Conservation (phyloP, 2,113 vertebrate species). For the Machaerirhynchus nigripectus region DNA sequence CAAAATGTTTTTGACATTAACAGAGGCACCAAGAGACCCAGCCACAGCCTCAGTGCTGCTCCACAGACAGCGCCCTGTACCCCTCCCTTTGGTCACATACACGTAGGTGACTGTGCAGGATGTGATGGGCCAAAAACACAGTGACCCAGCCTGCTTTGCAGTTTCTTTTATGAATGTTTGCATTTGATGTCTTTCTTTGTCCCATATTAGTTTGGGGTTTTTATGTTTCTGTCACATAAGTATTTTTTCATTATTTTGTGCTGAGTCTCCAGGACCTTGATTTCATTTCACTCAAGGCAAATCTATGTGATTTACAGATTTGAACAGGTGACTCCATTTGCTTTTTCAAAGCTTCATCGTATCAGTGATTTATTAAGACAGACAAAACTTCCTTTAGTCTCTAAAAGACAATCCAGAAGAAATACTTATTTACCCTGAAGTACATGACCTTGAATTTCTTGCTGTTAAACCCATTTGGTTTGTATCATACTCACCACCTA, state of each 20-base stretch:
- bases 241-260: background rate
- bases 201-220: background rate
- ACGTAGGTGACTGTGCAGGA: accelerated
- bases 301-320: background rate
- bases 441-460: background rate
- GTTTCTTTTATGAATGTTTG: background rate
- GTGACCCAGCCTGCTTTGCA: background rate
- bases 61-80: too few relatives aligned
- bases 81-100: background rate
- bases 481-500: background rate
- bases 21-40: background rate
- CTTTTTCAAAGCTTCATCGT: background rate
- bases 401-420: background rate
- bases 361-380: background rate
- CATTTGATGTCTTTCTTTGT: background rate
- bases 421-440: background rate
- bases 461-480: background rate
- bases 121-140: accelerated
- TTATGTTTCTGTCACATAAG: background rate
- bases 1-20: background rate
- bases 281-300: background rate
- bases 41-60: background rate
- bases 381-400: background rate
- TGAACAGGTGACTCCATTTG: background rate
- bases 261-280: background rate